These are phyloP conservation scores for Diprion similis DNA, from an alignment of 1,140 invertebrate genomes.

Conservation along the genomic window DNA sequence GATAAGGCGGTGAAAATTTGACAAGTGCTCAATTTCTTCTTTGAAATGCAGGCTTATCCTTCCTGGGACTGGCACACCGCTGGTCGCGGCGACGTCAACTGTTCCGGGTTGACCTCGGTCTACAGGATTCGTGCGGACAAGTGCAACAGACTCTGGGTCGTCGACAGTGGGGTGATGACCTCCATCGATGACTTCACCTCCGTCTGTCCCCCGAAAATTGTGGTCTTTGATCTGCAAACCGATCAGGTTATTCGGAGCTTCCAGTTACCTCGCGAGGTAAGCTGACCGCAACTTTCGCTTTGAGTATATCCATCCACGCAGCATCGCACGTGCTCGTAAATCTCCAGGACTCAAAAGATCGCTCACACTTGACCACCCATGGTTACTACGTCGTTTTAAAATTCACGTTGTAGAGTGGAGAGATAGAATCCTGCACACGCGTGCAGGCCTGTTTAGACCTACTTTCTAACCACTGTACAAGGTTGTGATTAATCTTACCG, in stretches of 20 bases:
- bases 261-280: conserved; percentile 56
- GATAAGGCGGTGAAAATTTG: neutral
- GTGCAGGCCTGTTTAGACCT: neutral
- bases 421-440: too few relatives aligned
- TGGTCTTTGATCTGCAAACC: conserved; percentile 79
- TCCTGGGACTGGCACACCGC: conserved; percentile 80
- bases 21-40: conserved; percentile 10
- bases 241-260: conserved; percentile 69
- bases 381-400: too few relatives aligned
- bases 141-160: conserved; percentile 79
- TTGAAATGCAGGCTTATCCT: conserved; percentile 70
- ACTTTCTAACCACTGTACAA: neutral
- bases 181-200: conserved; percentile 77
- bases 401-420: too few relatives aligned
- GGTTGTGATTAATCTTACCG: neutral
- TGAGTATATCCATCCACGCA: too few relatives aligned
- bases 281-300: neutral
- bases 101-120: conserved; percentile 77
- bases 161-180: conserved; percentile 75
- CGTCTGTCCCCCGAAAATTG: conserved; percentile 79
- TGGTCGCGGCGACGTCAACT: conserved; percentile 72
- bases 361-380: too few relatives aligned
- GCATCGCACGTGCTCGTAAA: too few relatives aligned
- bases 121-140: conserved; percentile 75
- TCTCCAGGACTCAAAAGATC: too few relatives aligned